Conservation (phyloP, 2,888 invertebrate genomes). For the Teinopalpus imperialis region DNA sequence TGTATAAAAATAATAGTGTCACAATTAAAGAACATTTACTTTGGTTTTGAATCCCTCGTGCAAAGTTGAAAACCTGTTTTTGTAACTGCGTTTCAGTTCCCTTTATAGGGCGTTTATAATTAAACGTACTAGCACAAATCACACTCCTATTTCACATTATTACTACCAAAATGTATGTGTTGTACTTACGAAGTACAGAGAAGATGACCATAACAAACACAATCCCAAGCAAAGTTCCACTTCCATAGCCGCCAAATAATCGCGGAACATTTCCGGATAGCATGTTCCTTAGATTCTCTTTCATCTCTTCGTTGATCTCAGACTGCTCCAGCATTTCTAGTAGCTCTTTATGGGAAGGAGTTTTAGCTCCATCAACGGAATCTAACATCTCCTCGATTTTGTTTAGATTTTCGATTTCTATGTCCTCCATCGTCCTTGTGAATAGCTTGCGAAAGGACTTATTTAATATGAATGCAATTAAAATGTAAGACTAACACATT, state of each 20-base stretch:
- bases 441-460: neutral
- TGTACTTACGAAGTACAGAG: slow-evolving; percentile 58
- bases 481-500: no score
- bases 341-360: slow-evolving; percentile 80
- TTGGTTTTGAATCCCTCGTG: no score
- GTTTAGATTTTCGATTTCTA: slow-evolving; percentile 37
- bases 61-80: no score
- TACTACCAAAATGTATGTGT: no score
- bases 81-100: no score
- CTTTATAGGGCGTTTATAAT: no score
- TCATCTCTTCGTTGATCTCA: slow-evolving; percentile 83
- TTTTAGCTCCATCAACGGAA: slow-evolving; percentile 53
- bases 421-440: slow-evolving; percentile 37
- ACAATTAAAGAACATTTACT: no score
- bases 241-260: slow-evolving; percentile 52
- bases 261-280: slow-evolving; percentile 68
- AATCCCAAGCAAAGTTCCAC: slow-evolving; percentile 50
- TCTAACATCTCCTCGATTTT: slow-evolving; percentile 53
- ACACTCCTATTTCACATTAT: no score
- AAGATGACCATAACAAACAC: slow-evolving; percentile 57
- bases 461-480: no score
- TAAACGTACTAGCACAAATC: no score
- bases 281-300: slow-evolving; percentile 78
- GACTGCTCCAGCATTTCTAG: slow-evolving; percentile 81
- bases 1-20: no score